Evolutionary conservation across 2,797 vertebrate genomes (phyloP).

Genomic region (Agapornis canus): DNA sequence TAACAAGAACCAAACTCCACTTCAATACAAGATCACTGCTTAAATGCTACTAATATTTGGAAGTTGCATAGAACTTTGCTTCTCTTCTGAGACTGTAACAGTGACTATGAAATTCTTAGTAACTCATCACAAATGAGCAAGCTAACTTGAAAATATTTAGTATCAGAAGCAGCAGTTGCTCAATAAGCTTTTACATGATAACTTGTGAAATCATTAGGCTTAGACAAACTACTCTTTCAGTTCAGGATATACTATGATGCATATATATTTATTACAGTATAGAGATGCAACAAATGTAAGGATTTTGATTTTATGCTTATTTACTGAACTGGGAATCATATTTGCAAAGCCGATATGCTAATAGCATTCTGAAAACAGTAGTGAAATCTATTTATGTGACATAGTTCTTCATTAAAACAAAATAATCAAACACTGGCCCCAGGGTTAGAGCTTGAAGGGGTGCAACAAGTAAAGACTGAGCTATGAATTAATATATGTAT

Average conservation of each 20-base stretch:
- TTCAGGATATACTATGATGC: background rate
- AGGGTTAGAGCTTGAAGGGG: rapidly evolving
- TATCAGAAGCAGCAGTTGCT: background rate
- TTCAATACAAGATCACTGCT: background rate
- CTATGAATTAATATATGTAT: background rate
- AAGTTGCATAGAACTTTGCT: background rate
- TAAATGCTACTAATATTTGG: background rate
- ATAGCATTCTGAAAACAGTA: background rate
- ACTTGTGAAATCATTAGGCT: background rate
- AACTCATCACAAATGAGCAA: background rate
- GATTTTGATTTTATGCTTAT: background rate
- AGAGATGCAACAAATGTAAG: background rate
- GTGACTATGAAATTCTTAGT: background rate
- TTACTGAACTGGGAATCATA: background rate
- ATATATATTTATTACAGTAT: background rate
- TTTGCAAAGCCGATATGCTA: background rate
- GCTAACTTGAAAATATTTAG: background rate
- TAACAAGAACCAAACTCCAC: background rate
- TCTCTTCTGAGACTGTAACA: background rate
- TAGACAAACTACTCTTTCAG: background rate
- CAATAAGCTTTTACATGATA: background rate
- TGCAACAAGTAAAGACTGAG: background rate
- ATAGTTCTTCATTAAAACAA: background rate
- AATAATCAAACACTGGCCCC: background rate
- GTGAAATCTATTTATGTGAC: background rate